Conservation (phyloP, 2,888 invertebrate genomes). For the Ernsta delagoae region DNA sequence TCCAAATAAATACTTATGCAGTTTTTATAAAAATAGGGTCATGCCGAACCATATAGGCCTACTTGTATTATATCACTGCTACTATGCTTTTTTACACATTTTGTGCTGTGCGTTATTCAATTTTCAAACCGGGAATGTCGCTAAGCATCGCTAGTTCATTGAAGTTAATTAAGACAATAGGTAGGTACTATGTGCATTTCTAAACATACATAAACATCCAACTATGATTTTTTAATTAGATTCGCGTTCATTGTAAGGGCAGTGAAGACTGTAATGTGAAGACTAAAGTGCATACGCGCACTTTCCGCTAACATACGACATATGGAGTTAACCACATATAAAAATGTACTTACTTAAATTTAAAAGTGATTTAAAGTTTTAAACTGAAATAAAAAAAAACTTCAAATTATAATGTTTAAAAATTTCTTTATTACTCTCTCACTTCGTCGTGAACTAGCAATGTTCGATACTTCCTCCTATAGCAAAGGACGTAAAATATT, state of each 20-base stretch:
- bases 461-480: background rate
- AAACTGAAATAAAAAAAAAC: too few relatives aligned
- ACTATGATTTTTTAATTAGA: slow-evolving; percentile 16
- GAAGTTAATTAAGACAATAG: background rate
- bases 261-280: slow-evolving; percentile 27
- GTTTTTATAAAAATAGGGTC: background rate
- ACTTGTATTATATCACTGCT: background rate
- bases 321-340: too few relatives aligned
- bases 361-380: too few relatives aligned
- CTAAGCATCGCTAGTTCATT: background rate
- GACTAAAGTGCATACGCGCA: slow-evolving; percentile 11
- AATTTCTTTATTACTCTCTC: too few relatives aligned
- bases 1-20: background rate
- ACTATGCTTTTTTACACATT: background rate
- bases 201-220: background rate
- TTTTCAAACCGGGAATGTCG: background rate
- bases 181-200: background rate
- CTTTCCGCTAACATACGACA: background rate
- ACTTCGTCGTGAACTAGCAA: background rate
- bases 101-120: slow-evolving; percentile 1
- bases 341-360: too few relatives aligned
- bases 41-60: background rate
- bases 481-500: background rate
- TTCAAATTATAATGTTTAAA: too few relatives aligned
- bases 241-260: background rate